phyloP scores from a whole-genome alignment of 2,888 invertebrate species.

The Spisula solida region DNA sequence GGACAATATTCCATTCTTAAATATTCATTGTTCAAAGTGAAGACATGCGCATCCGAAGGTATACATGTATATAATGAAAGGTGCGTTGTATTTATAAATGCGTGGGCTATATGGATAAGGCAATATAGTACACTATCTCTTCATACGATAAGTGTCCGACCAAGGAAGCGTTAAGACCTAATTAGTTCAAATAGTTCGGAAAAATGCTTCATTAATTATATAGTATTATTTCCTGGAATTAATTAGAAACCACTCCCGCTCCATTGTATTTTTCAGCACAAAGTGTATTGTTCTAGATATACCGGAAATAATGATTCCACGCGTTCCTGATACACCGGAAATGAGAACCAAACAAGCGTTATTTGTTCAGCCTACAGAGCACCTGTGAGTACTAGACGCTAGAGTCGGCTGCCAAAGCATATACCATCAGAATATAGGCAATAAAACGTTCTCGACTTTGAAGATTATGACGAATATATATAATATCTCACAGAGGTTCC shows the following conservation, averaged over 20 bases:
- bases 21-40: too few species aligned
- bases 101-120: too few species aligned
- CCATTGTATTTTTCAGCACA: not conserved
- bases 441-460: conserved; percentile 52
- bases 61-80: too few species aligned
- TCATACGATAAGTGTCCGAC: too few species aligned
- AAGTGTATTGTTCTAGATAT: not conserved
- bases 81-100: too few species aligned
- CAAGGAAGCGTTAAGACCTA: not conserved
- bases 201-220: not conserved
- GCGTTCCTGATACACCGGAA: conserved; percentile 20
- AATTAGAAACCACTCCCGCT: not conserved
- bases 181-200: not conserved
- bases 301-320: conserved; percentile 10
- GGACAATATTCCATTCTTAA: too few species aligned
- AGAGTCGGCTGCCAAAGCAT: conserved; percentile 41
- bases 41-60: too few species aligned
- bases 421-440: conserved; percentile 49
- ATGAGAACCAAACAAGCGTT: conserved; percentile 27
- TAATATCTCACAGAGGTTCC: conserved; percentile 24
- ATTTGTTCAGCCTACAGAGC: conserved; percentile 37
- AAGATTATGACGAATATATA: conserved; percentile 42
- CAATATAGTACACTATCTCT: too few species aligned
- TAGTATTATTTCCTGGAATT: not conserved
- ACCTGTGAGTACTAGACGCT: conserved; percentile 55